Base-by-base conservation (phyloP, 2,113 vertebrate genomes). In the Zosterops pallidus region DNA sequence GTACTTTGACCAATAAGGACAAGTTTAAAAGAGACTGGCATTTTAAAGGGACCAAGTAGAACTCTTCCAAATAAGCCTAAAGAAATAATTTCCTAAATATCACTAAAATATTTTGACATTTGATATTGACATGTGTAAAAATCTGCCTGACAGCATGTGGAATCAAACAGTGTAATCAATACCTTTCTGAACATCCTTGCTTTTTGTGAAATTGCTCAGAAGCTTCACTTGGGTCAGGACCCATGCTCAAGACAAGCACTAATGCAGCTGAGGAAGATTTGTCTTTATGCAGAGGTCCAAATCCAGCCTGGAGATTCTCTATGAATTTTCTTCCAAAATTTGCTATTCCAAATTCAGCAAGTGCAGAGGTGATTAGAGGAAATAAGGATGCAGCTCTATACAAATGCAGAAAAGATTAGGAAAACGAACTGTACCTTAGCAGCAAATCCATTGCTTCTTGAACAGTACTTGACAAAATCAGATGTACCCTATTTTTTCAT, bases 301-400 rank as follows among this genome's bases (percentile, higher is more conserved):
- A 44, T 68, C 14, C 37, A 59, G 37, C 25, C 37, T 77, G 98
- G 18, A 98, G 98, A 49, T 98, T 98, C 92, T 98, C 98, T 79
- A 98, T 96, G 88, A 99, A 98, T 92, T 97, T 89, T 91, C 98
- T 98, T 31, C 98, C 98, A 83, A 99, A 96, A 70, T 95, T 98
- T 31, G 95, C 96, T 65, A 98, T 98, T 65, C 98, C 98, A 96
- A 99, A 99, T 85, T 98, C 97, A 24, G 98, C 98, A 78, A 98
- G 91, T 29, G 97, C 98, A 86, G 98, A 98, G 72, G 98, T 97
- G 29, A 98, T 98, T 98, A 98, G 92, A 52, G 82, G 86, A 68
- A 69, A 70, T 67, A 41, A 86, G 90, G 86, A 75, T 41, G 67
- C 57, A 80, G 29, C 26, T 25, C 55, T 60, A 55, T 47, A 47